These are phyloP conservation scores for Prionailurus bengalensis DNA, from an alignment of 2,113 vertebrate genomes.

Conservation along the genomic window DNA sequence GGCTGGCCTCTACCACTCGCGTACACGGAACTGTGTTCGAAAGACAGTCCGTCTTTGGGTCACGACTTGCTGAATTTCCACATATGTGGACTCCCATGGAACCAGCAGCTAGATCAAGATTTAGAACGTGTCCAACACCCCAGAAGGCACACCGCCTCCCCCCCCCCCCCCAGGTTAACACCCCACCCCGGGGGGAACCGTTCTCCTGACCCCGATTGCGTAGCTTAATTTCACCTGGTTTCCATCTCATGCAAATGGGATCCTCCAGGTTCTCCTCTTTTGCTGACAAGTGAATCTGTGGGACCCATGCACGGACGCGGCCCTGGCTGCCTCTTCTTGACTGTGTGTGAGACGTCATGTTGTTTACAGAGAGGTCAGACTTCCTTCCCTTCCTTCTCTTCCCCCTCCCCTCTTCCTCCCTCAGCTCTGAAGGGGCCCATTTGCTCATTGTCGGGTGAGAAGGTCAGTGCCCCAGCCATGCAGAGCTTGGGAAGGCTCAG, in stretches of 20 bases:
- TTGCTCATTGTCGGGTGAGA: fast-evolving
- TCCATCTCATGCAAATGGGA: fast-evolving
- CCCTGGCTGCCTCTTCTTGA: fast-evolving
- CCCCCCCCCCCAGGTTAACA: fast-evolving
- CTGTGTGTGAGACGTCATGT: background rate
- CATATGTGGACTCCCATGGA: fast-evolving
- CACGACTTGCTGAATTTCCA: too few relatives aligned
- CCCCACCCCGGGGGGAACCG: fast-evolving
- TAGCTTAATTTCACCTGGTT: background rate
- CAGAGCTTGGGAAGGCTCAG: background rate
- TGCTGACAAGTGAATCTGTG: fast-evolving
- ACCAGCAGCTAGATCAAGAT: too few relatives aligned
- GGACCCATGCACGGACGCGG: fast-evolving
- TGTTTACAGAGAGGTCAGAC: fast-evolving
- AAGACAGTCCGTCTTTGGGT: background rate
- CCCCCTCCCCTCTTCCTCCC: too few relatives aligned
- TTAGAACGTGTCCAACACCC: background rate
- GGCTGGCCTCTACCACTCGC: background rate
- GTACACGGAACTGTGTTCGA: fast-evolving
- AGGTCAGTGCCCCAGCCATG: too few relatives aligned
- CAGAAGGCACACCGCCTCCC: background rate
- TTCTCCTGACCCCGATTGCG: background rate
- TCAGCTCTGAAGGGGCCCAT: background rate
- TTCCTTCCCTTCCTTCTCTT: too few relatives aligned
- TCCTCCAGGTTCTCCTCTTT: fast-evolving